Percentiles rank a stretch among this genome's conserved stretches.
These are phyloP conservation scores for Entosphenus tridentatus DNA, from an alignment of 2,113 vertebrate species.

Conservation along the genomic window DNA sequence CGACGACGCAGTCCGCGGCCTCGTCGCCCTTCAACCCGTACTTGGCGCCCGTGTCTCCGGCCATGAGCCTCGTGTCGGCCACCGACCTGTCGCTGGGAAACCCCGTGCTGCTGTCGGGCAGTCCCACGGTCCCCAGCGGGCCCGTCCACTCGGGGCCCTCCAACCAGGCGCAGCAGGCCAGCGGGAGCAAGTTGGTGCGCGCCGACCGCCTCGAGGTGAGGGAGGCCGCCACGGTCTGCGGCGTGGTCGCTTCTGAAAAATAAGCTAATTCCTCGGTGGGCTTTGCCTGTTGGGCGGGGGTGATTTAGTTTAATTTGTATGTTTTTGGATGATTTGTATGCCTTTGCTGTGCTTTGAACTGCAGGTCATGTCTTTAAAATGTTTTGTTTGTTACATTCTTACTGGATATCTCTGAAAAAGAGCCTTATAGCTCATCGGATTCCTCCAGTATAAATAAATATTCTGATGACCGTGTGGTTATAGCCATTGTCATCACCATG, in stretches of 20 bases:
- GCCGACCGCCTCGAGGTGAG: slow-evolving; percentile 93
- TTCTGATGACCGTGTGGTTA: too few species aligned
- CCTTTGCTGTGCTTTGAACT: too few species aligned
- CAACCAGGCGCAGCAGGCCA: slow-evolving; percentile 30
- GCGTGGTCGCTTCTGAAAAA: background rate
- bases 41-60: slow-evolving; percentile 60
- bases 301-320: slow-evolving; percentile 10
- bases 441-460: too few species aligned
- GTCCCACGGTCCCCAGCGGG: slow-evolving; percentile 28
- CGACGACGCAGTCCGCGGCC: slow-evolving; percentile 57
- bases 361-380: too few species aligned
- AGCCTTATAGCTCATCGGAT: too few species aligned
- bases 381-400: too few species aligned
- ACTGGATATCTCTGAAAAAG: too few species aligned
- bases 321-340: too few species aligned
- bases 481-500: too few species aligned
- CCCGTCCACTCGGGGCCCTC: background rate
- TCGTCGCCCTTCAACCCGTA: slow-evolving; percentile 53
- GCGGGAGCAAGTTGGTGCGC: slow-evolving; percentile 58
- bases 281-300: background rate
- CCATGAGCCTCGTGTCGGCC: slow-evolving; percentile 63
- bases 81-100: slow-evolving; percentile 60
- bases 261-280: too few species aligned
- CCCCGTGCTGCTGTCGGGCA: slow-evolving; percentile 57
- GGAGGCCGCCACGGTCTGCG: slow-evolving; percentile 9